Percentiles rank a stretch among this genome's conserved stretches.
These are phyloP conservation scores for Parazoanthus atlanticus DNA, from an alignment of 92 coral and sea anemone genomes.

Conservation along the genomic window DNA sequence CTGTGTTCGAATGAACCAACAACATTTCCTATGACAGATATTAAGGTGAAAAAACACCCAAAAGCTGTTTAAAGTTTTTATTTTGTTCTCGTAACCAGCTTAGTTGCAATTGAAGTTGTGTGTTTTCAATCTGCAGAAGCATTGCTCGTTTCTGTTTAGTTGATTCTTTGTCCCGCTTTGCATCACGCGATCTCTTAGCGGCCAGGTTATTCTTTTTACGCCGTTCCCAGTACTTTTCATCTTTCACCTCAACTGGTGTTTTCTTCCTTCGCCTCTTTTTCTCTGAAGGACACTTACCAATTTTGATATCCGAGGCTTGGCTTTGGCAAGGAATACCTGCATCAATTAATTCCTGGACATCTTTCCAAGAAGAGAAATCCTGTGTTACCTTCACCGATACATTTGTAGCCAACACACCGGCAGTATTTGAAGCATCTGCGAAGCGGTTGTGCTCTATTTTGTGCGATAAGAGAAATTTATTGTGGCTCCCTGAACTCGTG, in stretches of 20 bases:
- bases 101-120: slow-evolving; percentile 20
- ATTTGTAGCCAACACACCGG: background rate
- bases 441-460: background rate
- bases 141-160: slow-evolving; percentile 19
- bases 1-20: no score
- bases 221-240: slow-evolving; percentile 27
- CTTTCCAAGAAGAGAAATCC: slow-evolving; percentile 2
- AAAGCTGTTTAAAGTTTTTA: slow-evolving; percentile 12
- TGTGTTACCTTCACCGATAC: background rate
- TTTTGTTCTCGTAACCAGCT: slow-evolving; percentile 39
- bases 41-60: slow-evolving; percentile 1
- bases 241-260: slow-evolving; percentile 23
- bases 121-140: slow-evolving; percentile 39
- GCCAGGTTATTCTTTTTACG: slow-evolving; percentile 40
- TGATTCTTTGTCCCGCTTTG: slow-evolving; percentile 23
- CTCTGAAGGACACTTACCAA: background rate
- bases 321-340: background rate
- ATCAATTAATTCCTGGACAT: slow-evolving; percentile 1
- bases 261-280: slow-evolving; percentile 11
- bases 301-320: background rate
- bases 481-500: no score
- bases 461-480: background rate
- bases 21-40: no score
- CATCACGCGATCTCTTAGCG: slow-evolving; percentile 32
- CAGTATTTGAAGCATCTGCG: background rate